These are phyloP conservation scores for Parnassius mnemosyne DNA, from an alignment of 2,888 invertebrate species.

Conservation along the genomic window DNA sequence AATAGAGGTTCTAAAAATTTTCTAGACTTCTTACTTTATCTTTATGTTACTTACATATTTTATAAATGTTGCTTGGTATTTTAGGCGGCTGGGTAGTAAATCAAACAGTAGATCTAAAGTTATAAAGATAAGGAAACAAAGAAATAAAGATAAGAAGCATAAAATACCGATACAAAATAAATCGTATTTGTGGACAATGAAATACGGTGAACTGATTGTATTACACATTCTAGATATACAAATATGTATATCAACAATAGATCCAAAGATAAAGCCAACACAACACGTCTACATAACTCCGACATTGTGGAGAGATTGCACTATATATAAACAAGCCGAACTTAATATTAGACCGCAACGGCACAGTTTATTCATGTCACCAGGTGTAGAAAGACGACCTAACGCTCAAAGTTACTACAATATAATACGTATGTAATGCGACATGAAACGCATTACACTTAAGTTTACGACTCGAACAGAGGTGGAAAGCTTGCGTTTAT, in stretches of 20 bases:
- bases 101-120: too few species aligned
- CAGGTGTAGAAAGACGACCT: slow-evolving; percentile 69
- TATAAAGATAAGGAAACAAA: too few species aligned
- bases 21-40: too few species aligned
- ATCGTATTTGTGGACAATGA: too few species aligned
- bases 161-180: too few species aligned
- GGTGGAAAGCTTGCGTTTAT: slow-evolving; percentile 68
- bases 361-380: slow-evolving; percentile 66
- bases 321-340: slow-evolving; percentile 61
- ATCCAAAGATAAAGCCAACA: slow-evolving; percentile 42
- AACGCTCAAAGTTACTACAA: slow-evolving; percentile 59
- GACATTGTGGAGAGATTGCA: slow-evolving; percentile 34
- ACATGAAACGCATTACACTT: slow-evolving; percentile 69
- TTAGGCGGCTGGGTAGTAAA: too few species aligned
- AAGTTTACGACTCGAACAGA: slow-evolving; percentile 70
- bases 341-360: slow-evolving; percentile 67
- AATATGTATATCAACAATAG: slow-evolving; percentile 37
- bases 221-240: too few species aligned
- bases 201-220: too few species aligned
- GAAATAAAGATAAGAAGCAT: too few species aligned
- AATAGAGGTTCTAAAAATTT: not conserved
- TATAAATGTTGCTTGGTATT: too few species aligned
- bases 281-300: slow-evolving; percentile 39
- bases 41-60: too few species aligned
- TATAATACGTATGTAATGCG: slow-evolving; percentile 59